Evolutionary conservation across 2,113 vertebrate genomes (phyloP).

Genomic region (Choloepus hoffmanni): DNA sequence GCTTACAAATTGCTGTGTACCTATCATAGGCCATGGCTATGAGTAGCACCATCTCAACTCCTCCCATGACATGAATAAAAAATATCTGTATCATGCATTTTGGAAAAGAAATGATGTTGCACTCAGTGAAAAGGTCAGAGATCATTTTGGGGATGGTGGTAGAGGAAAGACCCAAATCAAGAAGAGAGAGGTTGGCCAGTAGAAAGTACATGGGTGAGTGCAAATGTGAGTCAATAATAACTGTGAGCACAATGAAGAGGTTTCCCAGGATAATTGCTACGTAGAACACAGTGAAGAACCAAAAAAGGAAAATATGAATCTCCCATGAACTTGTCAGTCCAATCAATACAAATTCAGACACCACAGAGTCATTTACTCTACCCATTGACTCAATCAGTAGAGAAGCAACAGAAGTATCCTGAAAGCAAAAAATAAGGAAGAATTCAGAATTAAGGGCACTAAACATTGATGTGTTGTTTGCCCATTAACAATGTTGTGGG

Average conservation of each 20-base stretch:
- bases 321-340: constrained; percentile 49
- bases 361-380: constrained; percentile 11
- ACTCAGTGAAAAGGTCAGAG: constrained; percentile 22
- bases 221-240: constrained; percentile 50
- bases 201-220: constrained; percentile 63
- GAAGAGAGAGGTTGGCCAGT: constrained; percentile 42
- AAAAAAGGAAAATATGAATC: constrained; percentile 32
- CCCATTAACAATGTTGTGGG: background rate
- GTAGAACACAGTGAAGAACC: constrained; percentile 45
- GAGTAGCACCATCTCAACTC: constrained; percentile 17
- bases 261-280: constrained; percentile 69
- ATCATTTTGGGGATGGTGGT: constrained; percentile 39
- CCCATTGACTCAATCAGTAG: background rate
- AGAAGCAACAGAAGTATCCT: background rate
- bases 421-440: background rate
- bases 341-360: constrained; percentile 59
- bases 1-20: constrained; percentile 51
- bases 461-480: background rate
- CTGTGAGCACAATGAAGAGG: constrained; percentile 8
- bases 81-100: constrained; percentile 66
- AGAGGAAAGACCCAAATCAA: constrained; percentile 59
- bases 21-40: constrained; percentile 35
- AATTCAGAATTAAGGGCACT: background rate
- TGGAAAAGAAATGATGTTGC: constrained; percentile 50
- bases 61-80: constrained; percentile 51